Percentiles rank a stretch among this genome's conserved stretches.
Evolutionary conservation across 2,888 invertebrate genomes (phyloP).

Genomic region (Eugnorisma glareosa): DNA sequence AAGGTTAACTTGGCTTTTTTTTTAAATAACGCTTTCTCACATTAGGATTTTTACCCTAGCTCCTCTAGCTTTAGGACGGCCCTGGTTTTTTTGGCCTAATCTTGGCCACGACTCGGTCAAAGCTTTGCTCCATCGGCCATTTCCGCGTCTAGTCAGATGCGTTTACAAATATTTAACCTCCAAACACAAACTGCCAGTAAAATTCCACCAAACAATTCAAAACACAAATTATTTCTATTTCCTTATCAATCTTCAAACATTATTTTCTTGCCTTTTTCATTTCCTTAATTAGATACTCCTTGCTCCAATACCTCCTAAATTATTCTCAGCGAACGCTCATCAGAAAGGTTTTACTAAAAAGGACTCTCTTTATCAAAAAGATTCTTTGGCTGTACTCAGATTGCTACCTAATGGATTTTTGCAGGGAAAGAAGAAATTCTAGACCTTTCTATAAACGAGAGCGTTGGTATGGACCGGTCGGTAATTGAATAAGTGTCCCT

Average conservation of each 20-base stretch:
- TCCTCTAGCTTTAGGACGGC: too few relatives aligned
- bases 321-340: conserved; percentile 20
- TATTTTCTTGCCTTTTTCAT: conserved; percentile 3
- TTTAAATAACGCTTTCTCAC: too few relatives aligned
- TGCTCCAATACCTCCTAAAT: conserved; percentile 29
- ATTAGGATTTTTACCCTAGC: too few relatives aligned
- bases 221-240: neutral
- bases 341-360: conserved; percentile 27
- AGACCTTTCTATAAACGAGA: conserved; percentile 39
- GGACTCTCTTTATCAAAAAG: conserved; percentile 25
- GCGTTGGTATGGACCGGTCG: conserved; percentile 24
- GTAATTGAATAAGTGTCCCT: conserved; percentile 60
- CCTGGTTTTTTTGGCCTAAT: too few relatives aligned
- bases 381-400: conserved; percentile 20
- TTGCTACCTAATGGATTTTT: conserved; percentile 34
- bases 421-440: conserved; percentile 26
- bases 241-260: neutral
- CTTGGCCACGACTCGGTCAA: too few relatives aligned
- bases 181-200: too few relatives aligned
- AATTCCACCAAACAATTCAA: neutral
- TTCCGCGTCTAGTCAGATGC: too few relatives aligned
- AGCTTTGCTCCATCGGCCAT: too few relatives aligned
- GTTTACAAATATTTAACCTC: too few relatives aligned
- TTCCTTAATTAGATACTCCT: conserved; percentile 24
- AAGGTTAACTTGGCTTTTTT: too few relatives aligned